A percentile compares a stretch with the other conserved stretches of the same genome.
Evolutionary conservation across 2,113 vertebrate genomes (phyloP).

Genomic region (Chlorodrepanis virens): DNA sequence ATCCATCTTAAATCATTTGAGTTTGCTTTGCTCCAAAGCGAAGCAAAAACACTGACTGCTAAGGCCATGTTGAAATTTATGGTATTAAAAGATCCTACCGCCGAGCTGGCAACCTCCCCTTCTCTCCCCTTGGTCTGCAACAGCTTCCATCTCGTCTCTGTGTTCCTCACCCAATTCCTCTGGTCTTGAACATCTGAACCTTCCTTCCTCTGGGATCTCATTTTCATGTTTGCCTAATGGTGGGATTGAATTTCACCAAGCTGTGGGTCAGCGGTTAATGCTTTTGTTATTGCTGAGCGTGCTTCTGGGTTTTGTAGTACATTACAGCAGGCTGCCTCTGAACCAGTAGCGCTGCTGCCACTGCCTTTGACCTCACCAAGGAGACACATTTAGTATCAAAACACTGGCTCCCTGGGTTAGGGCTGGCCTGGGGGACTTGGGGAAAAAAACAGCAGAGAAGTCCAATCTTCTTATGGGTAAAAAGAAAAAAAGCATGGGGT

Average conservation of each 20-base stretch:
- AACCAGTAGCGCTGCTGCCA: conserved; percentile 35
- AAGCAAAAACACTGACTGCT: neutral
- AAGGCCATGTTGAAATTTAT: neutral
- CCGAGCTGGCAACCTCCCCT: neutral
- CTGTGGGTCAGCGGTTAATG: conserved; percentile 69
- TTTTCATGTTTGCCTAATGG: conserved; percentile 71
- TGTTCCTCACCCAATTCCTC: neutral
- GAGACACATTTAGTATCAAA: conserved; percentile 46
- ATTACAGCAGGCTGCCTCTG: conserved; percentile 52
- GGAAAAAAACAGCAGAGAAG: neutral
- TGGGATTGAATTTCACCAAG: conserved; percentile 69
- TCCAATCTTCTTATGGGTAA: neutral
- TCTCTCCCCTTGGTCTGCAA: neutral
- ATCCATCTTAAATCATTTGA: neutral
- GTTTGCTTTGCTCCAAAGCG: neutral
- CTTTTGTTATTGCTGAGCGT: conserved; percentile 71
- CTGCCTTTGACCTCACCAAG: conserved; percentile 55
- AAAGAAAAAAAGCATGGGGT: neutral
- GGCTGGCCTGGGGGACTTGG: neutral
- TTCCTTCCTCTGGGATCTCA: conserved; percentile 56
- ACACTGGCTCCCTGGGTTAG: conserved; percentile 34
- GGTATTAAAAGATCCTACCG: neutral
- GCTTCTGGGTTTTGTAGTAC: conserved; percentile 54
- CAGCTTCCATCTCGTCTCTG: neutral
- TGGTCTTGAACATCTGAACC: conserved; percentile 45